These are phyloP conservation scores for Gerris lacustris DNA, from an alignment of 2,888 invertebrate species.

Conservation along the genomic window DNA sequence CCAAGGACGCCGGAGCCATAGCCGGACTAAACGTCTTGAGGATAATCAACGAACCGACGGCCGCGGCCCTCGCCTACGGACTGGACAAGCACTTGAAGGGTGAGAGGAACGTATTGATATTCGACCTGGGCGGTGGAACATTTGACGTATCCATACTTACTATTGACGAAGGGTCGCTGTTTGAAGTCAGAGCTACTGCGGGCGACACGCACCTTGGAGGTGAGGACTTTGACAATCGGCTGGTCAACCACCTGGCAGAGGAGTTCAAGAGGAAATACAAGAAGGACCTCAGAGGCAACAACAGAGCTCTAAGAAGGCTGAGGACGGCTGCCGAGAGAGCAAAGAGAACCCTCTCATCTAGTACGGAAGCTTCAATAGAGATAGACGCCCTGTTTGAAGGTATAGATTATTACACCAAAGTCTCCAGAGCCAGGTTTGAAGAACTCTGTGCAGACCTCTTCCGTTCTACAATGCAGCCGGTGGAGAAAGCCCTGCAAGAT, in stretches of 20 bases:
- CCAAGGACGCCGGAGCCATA: constrained; percentile 76
- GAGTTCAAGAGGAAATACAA: constrained; percentile 66
- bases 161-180: constrained; percentile 73
- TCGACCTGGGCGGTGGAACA: constrained; percentile 73
- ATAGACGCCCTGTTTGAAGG: constrained; percentile 82
- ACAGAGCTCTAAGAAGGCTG: constrained; percentile 65
- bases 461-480: constrained; percentile 62
- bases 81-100: constrained; percentile 60
- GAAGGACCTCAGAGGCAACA: constrained; percentile 50
- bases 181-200: constrained; percentile 67
- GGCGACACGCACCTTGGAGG: constrained; percentile 72
- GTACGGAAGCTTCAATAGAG: constrained; percentile 68
- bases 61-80: constrained; percentile 79
- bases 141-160: constrained; percentile 85
- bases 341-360: constrained; percentile 62
- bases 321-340: constrained; percentile 76
- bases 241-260: constrained; percentile 64
- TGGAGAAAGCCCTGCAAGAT: constrained; percentile 75
- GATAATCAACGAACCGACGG: constrained; percentile 83
- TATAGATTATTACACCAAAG: constrained; percentile 78
- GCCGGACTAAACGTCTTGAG: constrained; percentile 76
- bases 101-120: constrained; percentile 61
- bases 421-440: constrained; percentile 75
- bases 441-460: constrained; percentile 80
- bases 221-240: constrained; percentile 66